Conservation (phyloP, 2,113 vertebrate genomes). For the Protobothrops mucrosquamatus region DNA sequence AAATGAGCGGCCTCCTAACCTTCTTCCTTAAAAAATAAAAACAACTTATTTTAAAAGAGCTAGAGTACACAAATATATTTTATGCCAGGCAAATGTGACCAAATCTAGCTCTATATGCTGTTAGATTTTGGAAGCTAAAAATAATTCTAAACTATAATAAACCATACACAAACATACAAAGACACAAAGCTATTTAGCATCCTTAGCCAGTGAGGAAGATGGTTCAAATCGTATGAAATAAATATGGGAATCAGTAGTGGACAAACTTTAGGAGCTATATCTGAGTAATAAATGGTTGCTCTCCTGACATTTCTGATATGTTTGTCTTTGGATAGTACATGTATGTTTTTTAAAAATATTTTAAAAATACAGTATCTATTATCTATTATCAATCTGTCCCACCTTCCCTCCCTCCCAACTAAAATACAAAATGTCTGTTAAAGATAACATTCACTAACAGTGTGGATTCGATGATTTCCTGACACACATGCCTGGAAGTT, state of each 20-base stretch:
- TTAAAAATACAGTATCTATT: not conserved
- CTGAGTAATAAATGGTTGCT: not conserved
- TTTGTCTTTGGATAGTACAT: not conserved
- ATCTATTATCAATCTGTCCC: not conserved
- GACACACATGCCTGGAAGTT: not conserved
- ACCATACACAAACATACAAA: not conserved
- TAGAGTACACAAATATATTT: slow-evolving; percentile 2
- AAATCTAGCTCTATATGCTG: slow-evolving; percentile 3
- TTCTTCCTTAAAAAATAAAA: slow-evolving; percentile 8
- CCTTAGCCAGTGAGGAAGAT: not conserved
- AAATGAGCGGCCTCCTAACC: not conserved
- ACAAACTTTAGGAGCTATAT: not conserved
- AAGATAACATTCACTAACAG: not conserved
- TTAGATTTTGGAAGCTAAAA: not conserved
- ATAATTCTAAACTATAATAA: not conserved
- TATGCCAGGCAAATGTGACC: not conserved
- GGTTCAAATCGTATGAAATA: not conserved
- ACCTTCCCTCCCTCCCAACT: not conserved
- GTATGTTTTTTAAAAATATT: not conserved
- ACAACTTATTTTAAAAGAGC: slow-evolving; percentile 9
- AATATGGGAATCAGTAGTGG: not conserved
- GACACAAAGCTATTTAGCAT: slow-evolving; percentile 17
- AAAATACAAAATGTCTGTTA: not conserved
- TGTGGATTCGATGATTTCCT: not conserved
- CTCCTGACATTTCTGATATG: not conserved